A percentile compares a stretch with the other conserved stretches of the same genome.
Conservation (phyloP, 2,113 vertebrate genomes). For the Embiotoca jacksoni region DNA sequence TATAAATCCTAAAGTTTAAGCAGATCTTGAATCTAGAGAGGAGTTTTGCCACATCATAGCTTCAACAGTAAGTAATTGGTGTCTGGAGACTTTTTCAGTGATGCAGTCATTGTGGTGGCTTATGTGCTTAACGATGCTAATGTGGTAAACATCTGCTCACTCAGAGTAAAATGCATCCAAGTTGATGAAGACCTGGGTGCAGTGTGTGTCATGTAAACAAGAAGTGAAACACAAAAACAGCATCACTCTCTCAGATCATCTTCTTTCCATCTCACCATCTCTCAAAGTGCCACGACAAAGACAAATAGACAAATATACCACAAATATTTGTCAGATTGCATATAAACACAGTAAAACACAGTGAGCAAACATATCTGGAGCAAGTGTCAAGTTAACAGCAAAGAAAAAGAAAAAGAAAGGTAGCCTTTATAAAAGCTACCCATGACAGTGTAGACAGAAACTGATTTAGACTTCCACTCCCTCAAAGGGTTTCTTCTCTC, state of each 20-base stretch:
- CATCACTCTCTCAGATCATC: neutral
- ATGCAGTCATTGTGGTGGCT: constrained; percentile 51
- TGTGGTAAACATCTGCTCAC: constrained; percentile 60
- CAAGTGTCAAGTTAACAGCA: neutral
- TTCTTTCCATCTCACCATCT: constrained; percentile 5
- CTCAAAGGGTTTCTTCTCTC: constrained; percentile 19
- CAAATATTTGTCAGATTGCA: constrained; percentile 6
- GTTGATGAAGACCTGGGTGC: constrained; percentile 21
- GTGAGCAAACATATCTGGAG: constrained; percentile 2
- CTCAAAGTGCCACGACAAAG: neutral
- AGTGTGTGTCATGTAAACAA: constrained; percentile 37
- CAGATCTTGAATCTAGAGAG: constrained; percentile 39
- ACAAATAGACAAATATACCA: constrained; percentile 8
- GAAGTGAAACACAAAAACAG: constrained; percentile 1
- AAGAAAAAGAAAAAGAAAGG: neutral
- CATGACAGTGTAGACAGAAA: constrained; percentile 6
- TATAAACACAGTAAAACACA: neutral
- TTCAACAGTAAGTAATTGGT: constrained; percentile 64
- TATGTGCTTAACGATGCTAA: constrained; percentile 52
- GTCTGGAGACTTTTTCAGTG: constrained; percentile 60
- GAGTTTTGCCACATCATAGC: constrained; percentile 65
- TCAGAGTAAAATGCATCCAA: neutral
- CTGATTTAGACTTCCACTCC: constrained; percentile 13
- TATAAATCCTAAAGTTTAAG: constrained; percentile 54
- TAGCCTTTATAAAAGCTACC: too few relatives aligned